Evolutionary conservation across 2,888 invertebrate genomes (phyloP), one percentile per base, ranked within the genome.

Genomic region (Sabellastarte sp.): DNA sequence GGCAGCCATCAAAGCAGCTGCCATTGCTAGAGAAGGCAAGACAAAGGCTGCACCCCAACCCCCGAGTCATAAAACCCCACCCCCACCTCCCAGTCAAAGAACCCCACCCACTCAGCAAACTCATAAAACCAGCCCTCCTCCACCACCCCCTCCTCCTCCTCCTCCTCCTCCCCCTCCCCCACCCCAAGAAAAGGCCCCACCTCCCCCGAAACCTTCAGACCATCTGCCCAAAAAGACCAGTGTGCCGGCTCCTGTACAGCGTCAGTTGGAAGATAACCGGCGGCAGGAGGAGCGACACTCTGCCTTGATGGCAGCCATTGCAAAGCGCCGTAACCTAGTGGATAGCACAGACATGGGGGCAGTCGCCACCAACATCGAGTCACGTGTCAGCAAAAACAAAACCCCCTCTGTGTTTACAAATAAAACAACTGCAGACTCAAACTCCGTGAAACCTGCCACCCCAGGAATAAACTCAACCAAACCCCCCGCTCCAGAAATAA

Each of bases 231-330:
- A 63, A 41, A 41, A 63, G 41, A 26, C 50, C 29, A 3, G 4
- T 3, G n/a, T 65, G 5, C 68, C 68, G 15, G 61, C 63, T 1
- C 60, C 64, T 24, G 50, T 66, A n/a, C 60, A 62, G 59, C 61
- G 63, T 29, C 64, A 66, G 33, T 52, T 68, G 41, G 66, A 65
- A 28, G 68, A 60, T 32, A 59, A 59, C 28, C 53, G 60, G 31
- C 53, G 55, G 58, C 32, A 58, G 26, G 64, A 68, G 24, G 70
- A 68, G 2, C 59, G 66, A 30, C 80, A 81, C 52, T 76, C 76
- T 52, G 82, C 80, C 3, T 74, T 82, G 50, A 72, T 77, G 61
- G 78, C 77, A 15, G 82, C 82, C 3, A 78, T 82, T 2, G 79
- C 77, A n/a, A 76, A 72, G 60, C 66, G 82, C 20, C 74, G 79